Evolutionary conservation across 2,797 vertebrate genomes (phyloP).

Genomic region (Microtus agrestis): DNA sequence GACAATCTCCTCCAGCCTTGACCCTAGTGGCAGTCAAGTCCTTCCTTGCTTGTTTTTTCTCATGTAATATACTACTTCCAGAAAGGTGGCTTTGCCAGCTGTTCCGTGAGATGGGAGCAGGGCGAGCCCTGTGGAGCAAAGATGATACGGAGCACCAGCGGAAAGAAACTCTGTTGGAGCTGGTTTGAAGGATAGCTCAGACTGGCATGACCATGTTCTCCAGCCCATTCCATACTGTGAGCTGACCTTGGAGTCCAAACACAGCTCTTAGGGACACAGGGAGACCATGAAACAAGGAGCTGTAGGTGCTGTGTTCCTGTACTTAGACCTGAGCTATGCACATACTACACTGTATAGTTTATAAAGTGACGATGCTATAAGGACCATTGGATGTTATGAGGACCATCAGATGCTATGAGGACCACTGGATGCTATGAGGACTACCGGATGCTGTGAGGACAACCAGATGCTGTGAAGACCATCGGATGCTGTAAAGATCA

Average conservation of each 20-base stretch:
- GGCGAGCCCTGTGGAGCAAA: not conserved
- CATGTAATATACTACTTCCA: not conserved
- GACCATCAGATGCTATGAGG: not conserved
- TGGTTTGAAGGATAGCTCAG: not conserved
- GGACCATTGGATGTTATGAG: not conserved
- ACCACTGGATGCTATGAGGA: not conserved
- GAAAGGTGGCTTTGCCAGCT: slow-evolving; percentile 27
- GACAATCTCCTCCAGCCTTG: not conserved
- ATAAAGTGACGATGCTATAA: not conserved
- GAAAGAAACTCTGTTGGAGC: not conserved
- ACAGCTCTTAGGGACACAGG: not conserved
- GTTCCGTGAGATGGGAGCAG: not conserved
- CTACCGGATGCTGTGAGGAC: not conserved
- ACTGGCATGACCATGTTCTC: not conserved
- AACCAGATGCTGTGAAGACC: not conserved
- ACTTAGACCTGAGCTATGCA: not conserved
- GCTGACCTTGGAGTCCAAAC: not conserved
- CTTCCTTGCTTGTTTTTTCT: not conserved
- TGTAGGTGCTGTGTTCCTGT: not conserved
- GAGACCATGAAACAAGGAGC: not conserved
- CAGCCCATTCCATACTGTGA: not conserved
- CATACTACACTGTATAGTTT: not conserved
- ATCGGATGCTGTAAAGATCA: not conserved
- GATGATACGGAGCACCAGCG: not conserved
- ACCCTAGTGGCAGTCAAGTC: not conserved